Evolutionary conservation across 2,113 vertebrate genomes (phyloP), one percentile per base, ranked within the genome.

Genomic region (Hypomesus transpacificus): DNA sequence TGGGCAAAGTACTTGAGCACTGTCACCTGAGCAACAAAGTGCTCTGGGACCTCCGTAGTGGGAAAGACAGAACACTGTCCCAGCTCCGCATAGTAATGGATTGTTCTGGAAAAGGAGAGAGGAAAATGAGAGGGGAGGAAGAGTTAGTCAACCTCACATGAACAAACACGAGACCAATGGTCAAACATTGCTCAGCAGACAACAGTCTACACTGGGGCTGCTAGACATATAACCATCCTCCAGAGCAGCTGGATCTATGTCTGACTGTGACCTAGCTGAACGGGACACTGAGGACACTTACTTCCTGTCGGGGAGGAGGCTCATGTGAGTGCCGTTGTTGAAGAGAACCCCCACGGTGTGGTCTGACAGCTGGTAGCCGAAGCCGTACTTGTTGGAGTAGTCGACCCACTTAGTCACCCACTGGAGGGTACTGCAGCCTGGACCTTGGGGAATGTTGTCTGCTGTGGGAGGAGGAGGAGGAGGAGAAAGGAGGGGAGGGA

Each of bases 341-440:
- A 98, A 98, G 78, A 99, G 94, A 58, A 99, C 96, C 24, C 96
- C 96, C 77, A 99, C 97, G 0, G 94, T 96, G 86, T 97, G 94
- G 89, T 99, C 95, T 1, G 97, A 98, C 79, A 99, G 91, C 90
- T 99, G 97, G 90, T 99, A 99, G 1, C 97, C 97, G 76, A 99
- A 99, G 87, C 97, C 97, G 0, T 99, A 99, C 83, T 99, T 99
- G 89, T 99, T 99, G 46, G 97, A 99, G 76, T 99, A 99, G 87
- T 99, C 97, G 68, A 98, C 97, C 97, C 97, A 99, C 84, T 99
- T 99, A 70, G 96, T 98, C 86, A 98, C 96, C 97, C 97, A 99
- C 67, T 97, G 96, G 85, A 98, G 95, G 54, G 87, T 95, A 26
- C 91, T 84, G 82, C 89, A 89, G 68, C 92, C 82, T 70, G 93